A percentile compares a stretch with the other conserved stretches of the same genome.
phyloP scores from a whole-genome alignment of 2,113 vertebrate species.

The Carettochelys insculpta region DNA sequence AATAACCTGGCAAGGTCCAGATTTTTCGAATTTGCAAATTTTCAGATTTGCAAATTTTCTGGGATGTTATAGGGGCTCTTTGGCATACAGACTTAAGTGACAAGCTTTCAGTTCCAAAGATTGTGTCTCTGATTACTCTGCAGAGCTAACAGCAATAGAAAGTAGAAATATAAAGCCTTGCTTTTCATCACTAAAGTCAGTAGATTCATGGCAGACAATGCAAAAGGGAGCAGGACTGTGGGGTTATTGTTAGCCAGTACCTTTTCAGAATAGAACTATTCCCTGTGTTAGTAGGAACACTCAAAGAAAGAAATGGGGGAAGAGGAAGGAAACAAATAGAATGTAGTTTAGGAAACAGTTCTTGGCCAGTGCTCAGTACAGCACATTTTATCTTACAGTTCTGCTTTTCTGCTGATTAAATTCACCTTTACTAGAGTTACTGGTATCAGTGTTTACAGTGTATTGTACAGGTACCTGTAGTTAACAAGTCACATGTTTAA shows the following conservation, averaged over 20 bases:
- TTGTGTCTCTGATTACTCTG: background rate
- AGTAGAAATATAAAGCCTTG: background rate
- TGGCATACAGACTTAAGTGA: too few relatives aligned
- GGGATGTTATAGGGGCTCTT: too few relatives aligned
- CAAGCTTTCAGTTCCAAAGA: background rate
- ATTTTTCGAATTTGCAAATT: too few relatives aligned
- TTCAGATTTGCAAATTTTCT: too few relatives aligned
- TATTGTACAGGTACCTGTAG: background rate
- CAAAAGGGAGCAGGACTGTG: background rate
- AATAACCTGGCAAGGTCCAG: too few relatives aligned
- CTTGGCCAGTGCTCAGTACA: background rate
- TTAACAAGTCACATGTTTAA: background rate
- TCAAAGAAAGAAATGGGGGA: background rate
- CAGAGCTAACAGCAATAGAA: background rate
- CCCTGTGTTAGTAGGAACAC: background rate
- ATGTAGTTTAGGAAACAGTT: background rate
- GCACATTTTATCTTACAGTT: background rate
- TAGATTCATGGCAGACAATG: background rate
- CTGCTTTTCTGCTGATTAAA: background rate
- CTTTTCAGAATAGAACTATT: background rate
- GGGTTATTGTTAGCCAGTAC: background rate
- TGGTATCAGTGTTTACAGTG: background rate
- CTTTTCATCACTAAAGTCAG: background rate
- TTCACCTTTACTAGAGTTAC: background rate
- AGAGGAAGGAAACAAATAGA: background rate